A percentile compares a stretch with the other conserved stretches of the same genome.
phyloP scores from a whole-genome alignment of 2,888 invertebrate genomes.

The Pachliopta kotzebuea region DNA sequence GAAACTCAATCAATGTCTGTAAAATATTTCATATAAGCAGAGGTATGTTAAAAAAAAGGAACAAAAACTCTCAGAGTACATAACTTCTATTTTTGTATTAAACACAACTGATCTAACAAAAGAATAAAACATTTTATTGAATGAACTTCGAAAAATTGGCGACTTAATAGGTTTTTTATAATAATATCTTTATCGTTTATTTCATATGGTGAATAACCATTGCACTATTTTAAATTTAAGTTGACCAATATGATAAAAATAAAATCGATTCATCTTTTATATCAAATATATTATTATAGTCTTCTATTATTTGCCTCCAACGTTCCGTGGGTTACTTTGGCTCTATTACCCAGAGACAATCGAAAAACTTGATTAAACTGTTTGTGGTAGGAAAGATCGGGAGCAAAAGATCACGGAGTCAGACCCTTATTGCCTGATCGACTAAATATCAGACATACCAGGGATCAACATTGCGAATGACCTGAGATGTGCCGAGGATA shows the following conservation, averaged over 20 bases:
- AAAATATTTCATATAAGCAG: slow-evolving; percentile 17
- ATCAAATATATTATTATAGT: too few species aligned
- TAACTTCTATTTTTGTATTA: not conserved
- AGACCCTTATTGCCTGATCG: too few species aligned
- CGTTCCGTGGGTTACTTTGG: too few species aligned
- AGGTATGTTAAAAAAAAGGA: slow-evolving; percentile 1
- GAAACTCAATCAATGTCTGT: slow-evolving; percentile 14
- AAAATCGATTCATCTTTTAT: not conserved
- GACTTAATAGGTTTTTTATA: slow-evolving; percentile 15
- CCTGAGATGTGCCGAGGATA: too few species aligned
- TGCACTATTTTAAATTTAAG: slow-evolving; percentile 1
- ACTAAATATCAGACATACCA: too few species aligned
- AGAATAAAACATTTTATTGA: slow-evolving; percentile 4
- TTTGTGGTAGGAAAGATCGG: too few species aligned
- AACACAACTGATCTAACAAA: slow-evolving; percentile 2
- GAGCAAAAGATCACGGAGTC: too few species aligned
- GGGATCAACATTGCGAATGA: too few species aligned
- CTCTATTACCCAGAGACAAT: too few species aligned
- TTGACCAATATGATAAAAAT: slow-evolving; percentile 7
- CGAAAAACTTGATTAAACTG: too few species aligned
- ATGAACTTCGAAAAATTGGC: not conserved
- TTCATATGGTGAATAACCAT: not conserved
- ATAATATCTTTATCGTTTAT: slow-evolving; percentile 10
- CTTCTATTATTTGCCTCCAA: too few species aligned
- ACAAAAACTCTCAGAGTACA: not conserved